These are phyloP conservation scores for Marmota flaviventris DNA, from an alignment of 2,113 vertebrate species.

Conservation along the genomic window DNA sequence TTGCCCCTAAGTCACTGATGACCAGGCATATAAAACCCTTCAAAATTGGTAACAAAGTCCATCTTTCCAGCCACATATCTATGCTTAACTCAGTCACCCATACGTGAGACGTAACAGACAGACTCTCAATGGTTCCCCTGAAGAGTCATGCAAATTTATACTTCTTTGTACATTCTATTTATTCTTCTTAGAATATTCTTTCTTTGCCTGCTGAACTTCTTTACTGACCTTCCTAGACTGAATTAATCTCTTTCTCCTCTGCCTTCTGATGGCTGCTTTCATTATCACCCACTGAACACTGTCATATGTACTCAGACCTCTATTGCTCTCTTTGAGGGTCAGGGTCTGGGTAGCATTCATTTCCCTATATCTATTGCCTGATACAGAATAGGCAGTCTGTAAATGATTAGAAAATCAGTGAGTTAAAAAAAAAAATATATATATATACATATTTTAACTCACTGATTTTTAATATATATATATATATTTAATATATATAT, in stretches of 20 bases:
- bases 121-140: not conserved
- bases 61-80: not conserved
- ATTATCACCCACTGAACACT: not conserved
- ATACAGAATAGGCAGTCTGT: not conserved
- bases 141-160: not conserved
- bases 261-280: not conserved
- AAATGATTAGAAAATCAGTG: constrained; percentile 17
- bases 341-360: not conserved
- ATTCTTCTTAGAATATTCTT: not conserved
- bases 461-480: no score
- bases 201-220: not conserved
- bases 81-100: not conserved
- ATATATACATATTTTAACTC: no score
- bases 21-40: not conserved
- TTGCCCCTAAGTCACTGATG: not conserved
- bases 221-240: not conserved
- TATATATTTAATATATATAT: no score
- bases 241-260: not conserved
- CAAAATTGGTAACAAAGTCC: not conserved
- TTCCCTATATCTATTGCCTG: not conserved
- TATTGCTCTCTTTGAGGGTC: not conserved
- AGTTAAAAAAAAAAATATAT: not conserved
- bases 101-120: not conserved
- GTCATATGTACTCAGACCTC: not conserved
- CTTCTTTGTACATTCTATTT: not conserved